phyloP scores from a whole-genome alignment of 1,140 invertebrate species.

The Heliconius eleuchia region DNA sequence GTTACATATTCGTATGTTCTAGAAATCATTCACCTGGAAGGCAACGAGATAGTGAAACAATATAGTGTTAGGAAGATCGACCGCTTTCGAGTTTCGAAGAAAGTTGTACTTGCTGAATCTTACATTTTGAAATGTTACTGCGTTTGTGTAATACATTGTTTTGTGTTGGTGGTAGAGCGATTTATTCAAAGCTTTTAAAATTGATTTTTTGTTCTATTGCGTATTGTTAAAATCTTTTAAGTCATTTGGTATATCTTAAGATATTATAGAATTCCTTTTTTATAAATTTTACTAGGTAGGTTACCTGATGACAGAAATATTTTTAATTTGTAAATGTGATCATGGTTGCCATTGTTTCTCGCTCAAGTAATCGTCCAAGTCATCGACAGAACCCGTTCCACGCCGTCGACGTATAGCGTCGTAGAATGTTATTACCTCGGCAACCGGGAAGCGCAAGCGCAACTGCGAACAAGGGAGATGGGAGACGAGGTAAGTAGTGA shows the following conservation, averaged over 20 bases:
- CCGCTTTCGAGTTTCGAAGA: constrained; percentile 59
- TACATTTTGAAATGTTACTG: constrained; percentile 41
- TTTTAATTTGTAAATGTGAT: constrained; percentile 32
- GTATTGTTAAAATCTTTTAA: background rate
- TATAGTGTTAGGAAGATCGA: constrained; percentile 61
- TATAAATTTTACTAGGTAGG: background rate
- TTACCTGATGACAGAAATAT: background rate
- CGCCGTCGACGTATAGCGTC: constrained; percentile 72
- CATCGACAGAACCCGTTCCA: constrained; percentile 79
- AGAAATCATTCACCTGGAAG: constrained; percentile 67
- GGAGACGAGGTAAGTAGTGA: constrained; percentile 51
- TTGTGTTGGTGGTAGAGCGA: constrained; percentile 8
- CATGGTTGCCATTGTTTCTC: constrained; percentile 72
- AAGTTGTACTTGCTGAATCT: constrained; percentile 58
- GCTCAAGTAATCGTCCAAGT: constrained; percentile 74
- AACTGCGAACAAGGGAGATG: constrained; percentile 60
- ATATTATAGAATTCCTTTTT: background rate
- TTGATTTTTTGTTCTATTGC: constrained; percentile 11
- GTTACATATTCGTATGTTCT: constrained; percentile 46
- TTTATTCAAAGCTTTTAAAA: constrained; percentile 4
- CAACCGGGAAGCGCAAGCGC: constrained; percentile 77
- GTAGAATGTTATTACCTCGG: constrained; percentile 80
- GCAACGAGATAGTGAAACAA: constrained; percentile 62
- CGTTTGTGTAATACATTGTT: constrained; percentile 31
- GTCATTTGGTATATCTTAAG: background rate